A percentile compares a stretch with the other conserved stretches of the same genome.
These are phyloP conservation scores for Hydrocynus forskahlii DNA, from an alignment of 2,797 vertebrate genomes.

Conservation along the genomic window DNA sequence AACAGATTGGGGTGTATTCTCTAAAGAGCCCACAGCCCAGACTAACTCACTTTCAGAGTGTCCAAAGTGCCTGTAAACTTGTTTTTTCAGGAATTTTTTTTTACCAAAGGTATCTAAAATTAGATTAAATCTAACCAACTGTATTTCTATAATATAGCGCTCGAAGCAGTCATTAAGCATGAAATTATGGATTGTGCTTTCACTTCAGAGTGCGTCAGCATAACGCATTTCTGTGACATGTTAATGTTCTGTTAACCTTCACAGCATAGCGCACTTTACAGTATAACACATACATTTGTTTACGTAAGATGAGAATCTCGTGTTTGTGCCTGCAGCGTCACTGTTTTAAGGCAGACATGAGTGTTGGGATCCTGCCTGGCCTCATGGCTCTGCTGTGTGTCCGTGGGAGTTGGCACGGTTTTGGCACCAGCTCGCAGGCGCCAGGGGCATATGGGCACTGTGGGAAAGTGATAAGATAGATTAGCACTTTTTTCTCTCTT, in stretches of 20 bases:
- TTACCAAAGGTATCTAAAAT: not conserved
- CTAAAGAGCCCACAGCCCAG: not conserved
- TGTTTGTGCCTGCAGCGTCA: not conserved
- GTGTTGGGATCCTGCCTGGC: constrained; percentile 36
- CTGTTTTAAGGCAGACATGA: constrained; percentile 22
- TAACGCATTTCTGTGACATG: not conserved
- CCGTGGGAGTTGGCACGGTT: constrained; percentile 48
- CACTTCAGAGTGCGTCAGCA: not conserved
- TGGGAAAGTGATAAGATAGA: constrained; percentile 64
- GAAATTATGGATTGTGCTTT: not conserved
- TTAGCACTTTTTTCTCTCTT: constrained; percentile 43
- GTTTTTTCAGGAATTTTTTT: no score
- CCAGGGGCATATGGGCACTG: constrained; percentile 55
- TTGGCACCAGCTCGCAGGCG: constrained; percentile 46
- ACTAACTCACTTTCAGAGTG: not conserved
- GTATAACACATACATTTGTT: not conserved
- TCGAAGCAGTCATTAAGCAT: not conserved
- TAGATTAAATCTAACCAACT: not conserved
- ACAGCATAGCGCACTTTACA: not conserved
- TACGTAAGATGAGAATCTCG: constrained; percentile 3
- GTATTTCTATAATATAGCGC: not conserved
- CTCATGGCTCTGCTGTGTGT: constrained; percentile 18
- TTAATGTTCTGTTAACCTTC: not conserved
- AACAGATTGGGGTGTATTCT: no score
- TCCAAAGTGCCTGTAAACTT: not conserved